phyloP scores from a whole-genome alignment of 1,140 invertebrate species.

The Apolygus lucorum region DNA sequence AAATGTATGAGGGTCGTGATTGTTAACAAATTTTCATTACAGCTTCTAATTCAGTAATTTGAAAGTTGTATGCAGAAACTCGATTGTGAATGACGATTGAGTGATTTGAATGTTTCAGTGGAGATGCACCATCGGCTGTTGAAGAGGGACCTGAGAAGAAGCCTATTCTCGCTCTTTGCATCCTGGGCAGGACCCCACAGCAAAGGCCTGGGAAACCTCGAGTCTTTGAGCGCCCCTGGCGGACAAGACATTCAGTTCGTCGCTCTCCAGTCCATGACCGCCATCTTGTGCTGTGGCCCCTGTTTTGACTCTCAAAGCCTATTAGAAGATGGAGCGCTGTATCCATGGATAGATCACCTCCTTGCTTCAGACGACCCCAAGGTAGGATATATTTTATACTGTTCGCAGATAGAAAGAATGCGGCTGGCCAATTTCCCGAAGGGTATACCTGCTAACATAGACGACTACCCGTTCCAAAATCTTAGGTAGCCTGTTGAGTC shows the following conservation, averaged over 20 bases:
- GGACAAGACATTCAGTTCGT: slow-evolving; percentile 41
- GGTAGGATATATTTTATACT: no score
- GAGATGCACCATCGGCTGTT: slow-evolving; percentile 76
- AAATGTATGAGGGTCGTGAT: not conserved
- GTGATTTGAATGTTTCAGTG: slow-evolving; percentile 51
- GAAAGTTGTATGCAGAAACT: slow-evolving; percentile 10
- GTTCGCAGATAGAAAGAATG: no score
- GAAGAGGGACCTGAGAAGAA: slow-evolving; percentile 74
- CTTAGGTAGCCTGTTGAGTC: no score
- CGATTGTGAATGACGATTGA: not conserved
- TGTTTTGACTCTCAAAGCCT: slow-evolving; percentile 79
- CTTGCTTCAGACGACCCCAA: slow-evolving; percentile 81
- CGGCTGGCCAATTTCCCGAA: no score
- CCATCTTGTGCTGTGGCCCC: slow-evolving; percentile 87
- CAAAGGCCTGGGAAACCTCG: slow-evolving; percentile 45
- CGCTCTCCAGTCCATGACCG: slow-evolving; percentile 81
- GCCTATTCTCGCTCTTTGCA: slow-evolving; percentile 85
- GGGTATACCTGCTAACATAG: no score
- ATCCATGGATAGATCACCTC: slow-evolving; percentile 86
- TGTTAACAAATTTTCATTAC: not conserved
- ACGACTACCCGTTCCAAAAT: no score
- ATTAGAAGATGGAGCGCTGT: slow-evolving; percentile 81
- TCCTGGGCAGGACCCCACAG: slow-evolving; percentile 72
- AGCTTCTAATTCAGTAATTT: no score
- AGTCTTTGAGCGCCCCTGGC: slow-evolving; percentile 20